These are phyloP conservation scores for Maniola jurtina DNA, from an alignment of 1,140 invertebrate genomes.

Conservation along the genomic window DNA sequence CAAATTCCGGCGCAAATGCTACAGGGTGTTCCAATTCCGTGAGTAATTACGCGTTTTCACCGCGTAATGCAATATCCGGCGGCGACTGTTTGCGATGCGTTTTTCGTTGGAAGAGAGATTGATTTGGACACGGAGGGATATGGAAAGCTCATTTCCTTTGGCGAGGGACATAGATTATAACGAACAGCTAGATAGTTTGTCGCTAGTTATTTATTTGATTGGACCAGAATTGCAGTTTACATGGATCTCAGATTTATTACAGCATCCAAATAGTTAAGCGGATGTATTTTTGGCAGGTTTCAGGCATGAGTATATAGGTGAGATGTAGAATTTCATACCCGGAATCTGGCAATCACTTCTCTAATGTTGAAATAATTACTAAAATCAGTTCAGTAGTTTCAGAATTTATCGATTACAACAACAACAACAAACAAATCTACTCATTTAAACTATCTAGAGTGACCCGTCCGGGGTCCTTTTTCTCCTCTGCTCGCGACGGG, in stretches of 20 bases:
- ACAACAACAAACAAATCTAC: no score
- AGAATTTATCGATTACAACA: no score
- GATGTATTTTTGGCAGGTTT: no score
- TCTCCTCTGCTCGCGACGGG: no score
- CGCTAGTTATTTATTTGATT: not conserved
- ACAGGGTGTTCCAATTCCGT: constrained; percentile 17
- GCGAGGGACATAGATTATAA: not conserved
- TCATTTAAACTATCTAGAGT: no score
- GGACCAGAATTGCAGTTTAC: not conserved
- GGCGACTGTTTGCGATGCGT: constrained; percentile 34
- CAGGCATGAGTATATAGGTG: no score
- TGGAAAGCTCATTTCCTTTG: constrained; percentile 45
- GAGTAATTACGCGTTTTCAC: constrained; percentile 19
- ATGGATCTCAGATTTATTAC: not conserved
- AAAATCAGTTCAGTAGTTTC: no score
- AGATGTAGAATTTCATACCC: no score
- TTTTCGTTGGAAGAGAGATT: constrained; percentile 51
- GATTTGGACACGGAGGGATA: constrained; percentile 49
- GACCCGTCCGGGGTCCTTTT: no score
- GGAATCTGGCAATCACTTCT: no score
- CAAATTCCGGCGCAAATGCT: not conserved
- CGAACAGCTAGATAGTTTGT: not conserved
- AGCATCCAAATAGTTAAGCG: not conserved
- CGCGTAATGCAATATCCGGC: constrained; percentile 18
- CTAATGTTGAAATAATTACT: no score